Conservation (phyloP, 2,888 invertebrate genomes). For the Eristalinus aeneus region DNA sequence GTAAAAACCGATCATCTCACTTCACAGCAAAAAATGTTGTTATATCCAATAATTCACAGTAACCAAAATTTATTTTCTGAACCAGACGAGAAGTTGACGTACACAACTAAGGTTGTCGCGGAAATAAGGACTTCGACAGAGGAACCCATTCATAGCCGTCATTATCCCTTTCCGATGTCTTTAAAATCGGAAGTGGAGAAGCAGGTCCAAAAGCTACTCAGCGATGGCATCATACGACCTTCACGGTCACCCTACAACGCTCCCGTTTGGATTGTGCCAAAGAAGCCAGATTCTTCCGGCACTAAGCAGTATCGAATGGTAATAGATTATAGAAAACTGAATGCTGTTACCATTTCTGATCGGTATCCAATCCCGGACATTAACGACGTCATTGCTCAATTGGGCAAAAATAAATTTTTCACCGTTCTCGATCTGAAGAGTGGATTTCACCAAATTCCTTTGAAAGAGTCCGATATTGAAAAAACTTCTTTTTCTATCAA, state of each 20-base stretch:
- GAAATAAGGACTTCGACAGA: too few relatives aligned
- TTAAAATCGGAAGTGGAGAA: conserved; percentile 39
- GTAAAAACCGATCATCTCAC: too few relatives aligned
- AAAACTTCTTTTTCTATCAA: conserved; percentile 38
- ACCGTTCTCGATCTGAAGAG: conserved; percentile 29
- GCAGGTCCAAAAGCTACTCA: not conserved
- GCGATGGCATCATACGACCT: too few relatives aligned
- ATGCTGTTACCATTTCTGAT: not conserved
- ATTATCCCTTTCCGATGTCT: conserved; percentile 23
- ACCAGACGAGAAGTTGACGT: too few relatives aligned
- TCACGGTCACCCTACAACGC: too few relatives aligned
- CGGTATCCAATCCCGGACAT: too few relatives aligned
- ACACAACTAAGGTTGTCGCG: too few relatives aligned
- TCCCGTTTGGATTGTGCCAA: too few relatives aligned
- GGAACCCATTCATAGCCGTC: conserved; percentile 3
- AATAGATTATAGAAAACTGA: conserved; percentile 34
- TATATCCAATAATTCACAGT: too few relatives aligned
- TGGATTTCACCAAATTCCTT: conserved; percentile 36
- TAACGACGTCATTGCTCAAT: conserved; percentile 12
- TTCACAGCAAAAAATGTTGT: too few relatives aligned
- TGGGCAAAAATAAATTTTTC: conserved; percentile 14
- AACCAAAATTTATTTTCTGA: too few relatives aligned
- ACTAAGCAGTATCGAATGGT: conserved; percentile 36
- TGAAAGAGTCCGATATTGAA: conserved; percentile 22
- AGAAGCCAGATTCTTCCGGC: too few relatives aligned